Conservation (phyloP, 2,113 vertebrate genomes). For the Malurus elegans region DNA sequence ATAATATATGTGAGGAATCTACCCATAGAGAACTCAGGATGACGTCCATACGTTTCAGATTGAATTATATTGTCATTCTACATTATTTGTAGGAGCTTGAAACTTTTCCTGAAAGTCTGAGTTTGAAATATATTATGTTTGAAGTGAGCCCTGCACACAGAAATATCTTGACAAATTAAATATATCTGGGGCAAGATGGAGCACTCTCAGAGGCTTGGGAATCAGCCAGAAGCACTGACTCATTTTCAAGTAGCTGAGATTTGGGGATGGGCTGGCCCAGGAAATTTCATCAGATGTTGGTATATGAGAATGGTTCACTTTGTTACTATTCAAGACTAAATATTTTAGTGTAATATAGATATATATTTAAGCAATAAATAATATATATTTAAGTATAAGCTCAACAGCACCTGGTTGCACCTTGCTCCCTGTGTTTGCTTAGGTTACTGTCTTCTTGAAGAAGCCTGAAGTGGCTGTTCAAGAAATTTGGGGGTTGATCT, state of each 20-base stretch:
- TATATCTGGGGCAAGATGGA: background rate
- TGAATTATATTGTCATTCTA: background rate
- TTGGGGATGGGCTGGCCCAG: background rate
- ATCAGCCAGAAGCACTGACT: constrained; percentile 19
- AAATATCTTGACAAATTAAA: constrained; percentile 5
- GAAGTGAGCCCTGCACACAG: background rate
- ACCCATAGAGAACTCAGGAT: background rate
- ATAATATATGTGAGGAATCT: background rate
- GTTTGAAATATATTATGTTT: background rate
- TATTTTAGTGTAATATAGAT: background rate
- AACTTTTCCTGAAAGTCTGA: background rate
- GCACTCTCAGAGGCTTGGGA: constrained; percentile 8
- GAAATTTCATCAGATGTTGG: background rate
- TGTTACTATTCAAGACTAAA: background rate
- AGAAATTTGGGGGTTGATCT: background rate
- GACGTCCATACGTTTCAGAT: background rate
- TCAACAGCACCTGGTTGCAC: background rate
- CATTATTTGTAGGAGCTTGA: background rate
- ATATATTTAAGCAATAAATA: background rate
- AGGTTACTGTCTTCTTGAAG: background rate
- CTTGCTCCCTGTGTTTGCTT: background rate
- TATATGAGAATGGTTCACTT: background rate
- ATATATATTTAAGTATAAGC: background rate
- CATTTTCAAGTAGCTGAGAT: background rate
- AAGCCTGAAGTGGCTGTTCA: background rate